Evolutionary conservation across 2,797 vertebrate genomes (phyloP).

Genomic region (Haliaeetus vocifer): DNA sequence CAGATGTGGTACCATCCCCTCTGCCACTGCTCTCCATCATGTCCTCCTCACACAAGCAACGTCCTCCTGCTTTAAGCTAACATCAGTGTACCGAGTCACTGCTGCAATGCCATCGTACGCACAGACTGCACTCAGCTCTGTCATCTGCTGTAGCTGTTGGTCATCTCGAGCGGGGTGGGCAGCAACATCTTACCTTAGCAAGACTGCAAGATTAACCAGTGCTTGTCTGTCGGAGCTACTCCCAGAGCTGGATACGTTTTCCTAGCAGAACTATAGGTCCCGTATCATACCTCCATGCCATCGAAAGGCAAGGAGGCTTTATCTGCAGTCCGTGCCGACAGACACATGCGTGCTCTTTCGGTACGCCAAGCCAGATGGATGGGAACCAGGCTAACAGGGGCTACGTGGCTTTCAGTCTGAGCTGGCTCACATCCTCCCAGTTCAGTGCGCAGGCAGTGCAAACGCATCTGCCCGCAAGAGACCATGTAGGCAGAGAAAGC

Average conservation of each 20-base stretch:
- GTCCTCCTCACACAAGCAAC: background rate
- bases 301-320: background rate
- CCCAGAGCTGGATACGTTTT: background rate
- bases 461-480: background rate
- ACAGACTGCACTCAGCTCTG: background rate
- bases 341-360: accelerated
- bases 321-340: background rate
- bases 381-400: background rate
- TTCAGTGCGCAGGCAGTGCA: background rate
- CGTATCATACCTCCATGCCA: background rate
- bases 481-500: background rate
- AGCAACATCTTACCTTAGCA: background rate
- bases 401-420: background rate
- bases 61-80: background rate
- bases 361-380: background rate
- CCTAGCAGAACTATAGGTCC: background rate
- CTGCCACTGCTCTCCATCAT: background rate
- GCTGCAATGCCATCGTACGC: accelerated
- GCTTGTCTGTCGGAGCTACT: background rate
- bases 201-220: background rate
- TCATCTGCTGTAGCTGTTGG: background rate
- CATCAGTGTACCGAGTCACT: background rate
- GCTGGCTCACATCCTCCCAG: background rate
- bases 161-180: background rate
- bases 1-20: background rate